Conservation (phyloP, 1,140 invertebrate species). For the Caerostris darwini region DNA sequence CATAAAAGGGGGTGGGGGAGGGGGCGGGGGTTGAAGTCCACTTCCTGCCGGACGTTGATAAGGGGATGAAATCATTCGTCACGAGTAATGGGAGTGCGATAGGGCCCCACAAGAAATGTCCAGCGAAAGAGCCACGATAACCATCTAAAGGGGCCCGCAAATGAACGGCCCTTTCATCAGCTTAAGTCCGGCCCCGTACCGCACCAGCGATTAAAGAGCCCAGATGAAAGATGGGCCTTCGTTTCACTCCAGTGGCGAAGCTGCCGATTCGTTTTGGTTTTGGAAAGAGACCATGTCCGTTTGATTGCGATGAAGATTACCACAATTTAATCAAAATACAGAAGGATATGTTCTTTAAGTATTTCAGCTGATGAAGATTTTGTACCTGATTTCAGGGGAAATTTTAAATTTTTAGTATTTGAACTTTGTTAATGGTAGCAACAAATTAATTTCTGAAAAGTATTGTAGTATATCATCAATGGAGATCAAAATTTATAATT, state of each 20-base stretch:
- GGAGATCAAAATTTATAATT: no score
- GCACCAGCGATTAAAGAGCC: neutral
- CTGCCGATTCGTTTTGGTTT: neutral
- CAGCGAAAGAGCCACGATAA: neutral
- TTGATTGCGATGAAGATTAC: neutral
- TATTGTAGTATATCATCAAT: no score
- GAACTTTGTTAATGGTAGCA: no score
- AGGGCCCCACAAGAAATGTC: slow-evolving; percentile 8
- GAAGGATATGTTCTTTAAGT: neutral
- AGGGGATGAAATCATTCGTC: slow-evolving; percentile 36
- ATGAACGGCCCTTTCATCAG: neutral
- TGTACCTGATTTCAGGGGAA: no score
- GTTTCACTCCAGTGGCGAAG: neutral
- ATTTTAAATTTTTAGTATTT: no score
- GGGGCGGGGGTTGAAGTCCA: neutral
- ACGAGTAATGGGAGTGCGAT: neutral
- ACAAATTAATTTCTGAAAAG: no score
- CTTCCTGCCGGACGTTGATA: neutral
- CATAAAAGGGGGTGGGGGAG: neutral
- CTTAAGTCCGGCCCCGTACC: neutral
- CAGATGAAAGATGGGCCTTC: neutral
- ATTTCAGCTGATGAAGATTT: no score
- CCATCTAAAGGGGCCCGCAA: neutral
- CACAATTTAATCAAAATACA: neutral
- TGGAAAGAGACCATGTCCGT: neutral